Evolutionary conservation across 2,797 vertebrate genomes (phyloP).

Genomic region (Pantherophis vulpinus): DNA sequence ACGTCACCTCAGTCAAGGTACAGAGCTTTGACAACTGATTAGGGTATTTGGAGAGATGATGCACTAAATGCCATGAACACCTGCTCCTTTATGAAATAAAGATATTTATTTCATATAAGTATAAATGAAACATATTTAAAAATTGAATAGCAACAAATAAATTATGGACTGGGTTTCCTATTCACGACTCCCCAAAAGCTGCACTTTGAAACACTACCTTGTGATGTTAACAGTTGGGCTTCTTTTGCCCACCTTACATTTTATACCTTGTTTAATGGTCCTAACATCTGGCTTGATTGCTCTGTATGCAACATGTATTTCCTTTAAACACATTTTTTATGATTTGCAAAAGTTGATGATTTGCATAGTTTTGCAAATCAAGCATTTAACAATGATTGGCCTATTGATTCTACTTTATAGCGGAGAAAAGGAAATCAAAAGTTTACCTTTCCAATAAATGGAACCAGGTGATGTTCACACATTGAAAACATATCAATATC

Average conservation of each 20-base stretch:
- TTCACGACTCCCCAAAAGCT: not conserved
- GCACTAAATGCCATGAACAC: not conserved
- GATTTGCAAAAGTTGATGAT: not conserved
- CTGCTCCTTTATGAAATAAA: not conserved
- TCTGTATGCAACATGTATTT: not conserved
- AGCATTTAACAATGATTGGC: too few species aligned
- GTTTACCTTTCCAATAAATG: slow-evolving; percentile 93
- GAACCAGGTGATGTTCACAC: slow-evolving; percentile 98
- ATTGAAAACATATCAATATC: slow-evolving; percentile 99
- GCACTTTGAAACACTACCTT: not conserved
- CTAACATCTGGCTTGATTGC: too few species aligned
- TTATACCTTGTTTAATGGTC: too few species aligned
- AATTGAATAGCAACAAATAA: not conserved
- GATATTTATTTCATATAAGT: not conserved
- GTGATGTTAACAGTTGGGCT: not conserved
- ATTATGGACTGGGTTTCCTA: not conserved
- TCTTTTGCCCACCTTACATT: not conserved
- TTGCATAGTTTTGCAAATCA: not conserved
- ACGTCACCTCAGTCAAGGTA: not conserved
- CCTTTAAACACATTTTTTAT: not conserved
- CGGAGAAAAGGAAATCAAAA: not conserved
- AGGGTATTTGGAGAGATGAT: not conserved
- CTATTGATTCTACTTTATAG: not conserved
- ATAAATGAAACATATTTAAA: not conserved
- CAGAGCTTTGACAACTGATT: not conserved